These are phyloP conservation scores for Chinchilla lanigera DNA, from an alignment of 2,113 vertebrate genomes.

Conservation along the genomic window DNA sequence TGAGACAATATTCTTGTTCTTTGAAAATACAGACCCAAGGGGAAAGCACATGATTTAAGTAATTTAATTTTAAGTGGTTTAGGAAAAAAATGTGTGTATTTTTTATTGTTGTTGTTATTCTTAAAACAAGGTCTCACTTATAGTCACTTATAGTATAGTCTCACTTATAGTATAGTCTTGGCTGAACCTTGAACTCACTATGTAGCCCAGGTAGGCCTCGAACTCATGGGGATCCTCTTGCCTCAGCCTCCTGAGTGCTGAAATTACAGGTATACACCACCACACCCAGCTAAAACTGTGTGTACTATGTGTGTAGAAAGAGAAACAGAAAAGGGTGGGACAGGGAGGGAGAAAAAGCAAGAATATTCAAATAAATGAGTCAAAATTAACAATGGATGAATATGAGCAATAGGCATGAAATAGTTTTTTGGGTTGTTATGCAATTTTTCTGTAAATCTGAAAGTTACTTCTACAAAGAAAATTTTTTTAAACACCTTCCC, in stretches of 20 bases:
- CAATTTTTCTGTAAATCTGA: slow-evolving; percentile 38
- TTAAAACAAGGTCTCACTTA: background rate
- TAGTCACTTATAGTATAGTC: too few species aligned
- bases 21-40: slow-evolving; percentile 29
- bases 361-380: background rate
- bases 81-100: background rate
- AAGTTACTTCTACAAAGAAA: slow-evolving; percentile 55
- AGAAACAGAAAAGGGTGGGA: background rate
- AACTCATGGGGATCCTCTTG: background rate
- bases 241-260: background rate
- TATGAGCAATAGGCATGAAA: background rate
- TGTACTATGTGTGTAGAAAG: background rate
- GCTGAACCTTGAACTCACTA: background rate
- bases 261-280: background rate
- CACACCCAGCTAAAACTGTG: background rate
- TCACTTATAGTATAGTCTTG: background rate
- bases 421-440: background rate
- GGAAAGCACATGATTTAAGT: background rate
- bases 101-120: background rate
- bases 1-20: slow-evolving; percentile 12
- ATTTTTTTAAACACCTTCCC: background rate
- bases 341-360: background rate
- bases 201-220: background rate
- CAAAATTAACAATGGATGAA: slow-evolving; percentile 7
- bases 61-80: slow-evolving; percentile 17